Evolutionary conservation across 2,888 invertebrate genomes (phyloP).

Genomic region (Aromia moschata): DNA sequence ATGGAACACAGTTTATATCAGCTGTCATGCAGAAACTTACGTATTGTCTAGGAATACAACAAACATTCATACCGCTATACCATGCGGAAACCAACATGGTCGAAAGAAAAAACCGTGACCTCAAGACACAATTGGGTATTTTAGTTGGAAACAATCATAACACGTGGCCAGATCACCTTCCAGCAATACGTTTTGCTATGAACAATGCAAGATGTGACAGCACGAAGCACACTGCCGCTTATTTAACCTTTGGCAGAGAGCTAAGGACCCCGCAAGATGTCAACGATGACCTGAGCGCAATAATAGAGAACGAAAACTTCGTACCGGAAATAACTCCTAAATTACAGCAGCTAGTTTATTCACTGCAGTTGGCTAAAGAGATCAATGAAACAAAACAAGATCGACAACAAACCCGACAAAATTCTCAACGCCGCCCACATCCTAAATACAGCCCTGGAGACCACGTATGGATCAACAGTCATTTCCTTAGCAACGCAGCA

Average conservation of each 20-base stretch:
- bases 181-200: slow-evolving; percentile 53
- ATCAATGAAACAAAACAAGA: slow-evolving; percentile 4
- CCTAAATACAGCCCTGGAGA: slow-evolving; percentile 41
- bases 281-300: slow-evolving; percentile 19
- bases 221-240: slow-evolving; percentile 51
- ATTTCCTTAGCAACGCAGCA: slow-evolving; percentile 39
- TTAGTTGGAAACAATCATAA: slow-evolving; percentile 47
- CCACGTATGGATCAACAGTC: slow-evolving; percentile 40
- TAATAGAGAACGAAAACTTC: slow-evolving; percentile 31
- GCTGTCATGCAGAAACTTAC: background rate
- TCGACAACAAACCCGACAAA: slow-evolving; percentile 1
- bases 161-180: slow-evolving; percentile 42
- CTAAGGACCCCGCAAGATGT: slow-evolving; percentile 40
- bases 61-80: slow-evolving; percentile 3
- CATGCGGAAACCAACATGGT: slow-evolving; percentile 35
- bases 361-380: background rate
- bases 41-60: slow-evolving; percentile 1
- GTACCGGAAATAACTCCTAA: slow-evolving; percentile 32
- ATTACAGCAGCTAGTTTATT: slow-evolving; percentile 10
- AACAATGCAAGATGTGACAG: slow-evolving; percentile 45
- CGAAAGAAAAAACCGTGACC: slow-evolving; percentile 46
- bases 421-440: slow-evolving; percentile 33
- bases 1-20: slow-evolving; percentile 10
- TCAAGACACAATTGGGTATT: slow-evolving; percentile 53
- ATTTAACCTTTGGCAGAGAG: slow-evolving; percentile 35